These are phyloP conservation scores for Tinea trinotella DNA, from an alignment of 2,888 invertebrate species.

Conservation along the genomic window DNA sequence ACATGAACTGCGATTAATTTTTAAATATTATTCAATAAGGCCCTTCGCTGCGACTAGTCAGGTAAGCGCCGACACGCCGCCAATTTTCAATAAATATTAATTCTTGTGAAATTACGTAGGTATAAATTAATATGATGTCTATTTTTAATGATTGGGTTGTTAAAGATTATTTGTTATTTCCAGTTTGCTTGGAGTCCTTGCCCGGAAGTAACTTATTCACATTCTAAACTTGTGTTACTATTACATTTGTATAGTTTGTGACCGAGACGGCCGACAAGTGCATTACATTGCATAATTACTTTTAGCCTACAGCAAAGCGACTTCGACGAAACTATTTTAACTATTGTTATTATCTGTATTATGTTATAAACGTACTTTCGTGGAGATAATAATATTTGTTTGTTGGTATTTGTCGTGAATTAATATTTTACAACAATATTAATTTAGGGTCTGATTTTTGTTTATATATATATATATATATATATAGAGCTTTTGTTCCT, in stretches of 20 bases:
- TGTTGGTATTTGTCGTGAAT: no score
- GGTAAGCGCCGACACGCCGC: neutral
- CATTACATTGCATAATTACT: slow-evolving; percentile 4
- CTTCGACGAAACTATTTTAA: neutral
- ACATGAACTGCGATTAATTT: neutral
- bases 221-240: neutral
- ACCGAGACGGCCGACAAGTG: neutral
- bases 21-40: neutral
- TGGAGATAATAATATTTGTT: no score
- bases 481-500: neutral
- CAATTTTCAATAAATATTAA: no score
- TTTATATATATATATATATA: no score
- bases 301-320: slow-evolving; percentile 4
- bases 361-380: neutral
- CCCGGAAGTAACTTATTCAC: slow-evolving; percentile 10
- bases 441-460: no score
- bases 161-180: no score
- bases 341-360: neutral
- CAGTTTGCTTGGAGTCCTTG: neutral
- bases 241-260: neutral
- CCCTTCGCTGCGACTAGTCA: neutral
- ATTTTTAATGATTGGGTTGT: no score
- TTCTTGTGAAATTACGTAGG: no score
- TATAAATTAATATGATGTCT: no score
- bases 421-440: no score